Percentiles rank a stretch among this genome's conserved stretches.
These are phyloP conservation scores for Mimumesa dahlbomi DNA, from an alignment of 2,888 invertebrate genomes.

Conservation along the genomic window DNA sequence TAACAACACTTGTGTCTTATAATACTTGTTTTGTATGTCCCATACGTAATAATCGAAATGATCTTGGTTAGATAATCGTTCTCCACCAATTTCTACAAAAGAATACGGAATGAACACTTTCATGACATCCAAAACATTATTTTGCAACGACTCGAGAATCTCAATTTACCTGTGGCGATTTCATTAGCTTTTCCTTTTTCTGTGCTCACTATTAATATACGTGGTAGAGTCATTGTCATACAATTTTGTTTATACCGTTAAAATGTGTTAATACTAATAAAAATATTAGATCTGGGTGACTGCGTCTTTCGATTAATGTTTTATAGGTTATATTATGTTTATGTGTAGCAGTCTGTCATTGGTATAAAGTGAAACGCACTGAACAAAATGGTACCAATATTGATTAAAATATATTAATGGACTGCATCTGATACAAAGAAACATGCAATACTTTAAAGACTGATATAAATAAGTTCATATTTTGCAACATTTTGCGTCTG, in stretches of 20 bases:
- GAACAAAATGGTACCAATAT: neutral
- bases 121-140: neutral
- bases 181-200: slow-evolving; percentile 67
- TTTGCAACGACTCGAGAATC: no score
- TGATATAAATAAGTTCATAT: neutral
- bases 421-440: neutral
- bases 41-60: slow-evolving; percentile 80
- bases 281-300: neutral
- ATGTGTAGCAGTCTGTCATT: neutral
- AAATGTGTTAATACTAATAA: neutral
- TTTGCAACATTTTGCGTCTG: slow-evolving; percentile 23
- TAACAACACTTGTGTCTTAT: slow-evolving; percentile 84
- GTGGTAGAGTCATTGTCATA: slow-evolving; percentile 70
- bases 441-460: slow-evolving; percentile 4
- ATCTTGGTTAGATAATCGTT: slow-evolving; percentile 68
- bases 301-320: slow-evolving; percentile 9
- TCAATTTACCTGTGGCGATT: slow-evolving; percentile 70
- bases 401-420: neutral
- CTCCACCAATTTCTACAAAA: slow-evolving; percentile 71
- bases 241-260: neutral
- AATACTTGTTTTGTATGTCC: slow-evolving; percentile 88
- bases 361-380: neutral
- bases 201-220: slow-evolving; percentile 71
- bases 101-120: neutral
- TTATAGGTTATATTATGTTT: slow-evolving; percentile 38